These are phyloP conservation scores for Eristalis tenax DNA, from an alignment of 2,888 invertebrate species.

Conservation along the genomic window DNA sequence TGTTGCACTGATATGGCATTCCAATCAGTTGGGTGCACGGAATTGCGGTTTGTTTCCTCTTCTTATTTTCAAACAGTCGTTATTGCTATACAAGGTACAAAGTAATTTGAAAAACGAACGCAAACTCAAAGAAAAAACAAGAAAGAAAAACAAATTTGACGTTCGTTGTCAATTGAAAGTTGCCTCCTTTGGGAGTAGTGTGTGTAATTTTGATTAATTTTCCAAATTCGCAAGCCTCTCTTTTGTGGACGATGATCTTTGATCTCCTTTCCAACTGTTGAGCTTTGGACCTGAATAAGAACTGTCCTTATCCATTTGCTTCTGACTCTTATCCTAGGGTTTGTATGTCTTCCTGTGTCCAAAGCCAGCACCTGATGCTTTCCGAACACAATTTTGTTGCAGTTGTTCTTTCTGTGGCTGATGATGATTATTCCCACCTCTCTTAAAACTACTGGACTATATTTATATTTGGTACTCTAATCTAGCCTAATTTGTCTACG, in stretches of 20 bases:
- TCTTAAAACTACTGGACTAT: slow-evolving; percentile 15
- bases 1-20: not conserved
- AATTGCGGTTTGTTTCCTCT: not conserved
- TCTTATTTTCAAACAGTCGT: slow-evolving; percentile 1
- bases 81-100: slow-evolving; percentile 40
- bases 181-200: not conserved
- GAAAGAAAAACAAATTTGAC: not conserved
- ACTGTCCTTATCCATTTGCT: slow-evolving; percentile 5
- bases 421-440: not conserved
- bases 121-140: not conserved
- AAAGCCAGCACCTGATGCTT: not conserved
- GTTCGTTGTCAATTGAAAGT: slow-evolving; percentile 23
- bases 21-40: not conserved
- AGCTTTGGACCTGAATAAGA: slow-evolving; percentile 12
- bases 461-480: slow-evolving; percentile 46
- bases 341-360: not conserved
- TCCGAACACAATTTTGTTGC: no score
- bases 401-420: not conserved
- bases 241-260: slow-evolving; percentile 8
- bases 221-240: slow-evolving; percentile 17
- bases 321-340: not conserved
- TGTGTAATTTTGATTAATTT: not conserved
- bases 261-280: slow-evolving; percentile 13
- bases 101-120: slow-evolving; percentile 31
- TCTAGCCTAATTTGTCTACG: slow-evolving; percentile 38